These are phyloP conservation scores for Oligia strigilis DNA, from an alignment of 2,888 invertebrate genomes.

Conservation along the genomic window DNA sequence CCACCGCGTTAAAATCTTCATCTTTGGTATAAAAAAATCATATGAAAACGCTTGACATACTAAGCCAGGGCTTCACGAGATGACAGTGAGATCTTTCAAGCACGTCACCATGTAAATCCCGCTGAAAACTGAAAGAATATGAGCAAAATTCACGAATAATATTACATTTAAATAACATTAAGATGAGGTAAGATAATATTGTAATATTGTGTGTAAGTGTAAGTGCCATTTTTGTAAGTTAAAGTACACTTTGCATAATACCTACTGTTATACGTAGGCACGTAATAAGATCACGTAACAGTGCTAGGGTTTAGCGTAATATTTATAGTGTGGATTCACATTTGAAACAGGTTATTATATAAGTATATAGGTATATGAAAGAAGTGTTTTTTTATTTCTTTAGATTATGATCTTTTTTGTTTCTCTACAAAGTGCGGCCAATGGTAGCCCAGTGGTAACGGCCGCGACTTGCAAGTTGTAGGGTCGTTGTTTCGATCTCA, in stretches of 20 bases:
- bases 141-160: slow-evolving; percentile 9
- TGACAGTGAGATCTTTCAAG: slow-evolving; percentile 5
- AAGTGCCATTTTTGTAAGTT: neutral
- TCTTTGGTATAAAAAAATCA: neutral
- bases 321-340: neutral
- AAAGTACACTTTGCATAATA: slow-evolving; percentile 15
- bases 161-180: slow-evolving; percentile 4
- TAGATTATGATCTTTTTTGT: too few species aligned
- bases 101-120: neutral
- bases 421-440: neutral
- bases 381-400: too few species aligned
- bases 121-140: neutral
- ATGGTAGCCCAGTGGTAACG: too few species aligned
- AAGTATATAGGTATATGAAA: too few species aligned
- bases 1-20: neutral
- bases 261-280: neutral
- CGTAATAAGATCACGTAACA: slow-evolving; percentile 1
- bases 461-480: too few species aligned
- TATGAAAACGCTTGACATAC: slow-evolving; percentile 2
- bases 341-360: neutral
- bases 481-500: too few species aligned
- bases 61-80: slow-evolving; percentile 5
- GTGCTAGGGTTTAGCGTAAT: neutral
- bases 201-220: neutral
- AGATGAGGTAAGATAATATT: neutral